Percentiles rank a stretch among this genome's conserved stretches.
Evolutionary conservation across 1,140 invertebrate genomes (phyloP).

Genomic region (Anthonomus grandis): DNA sequence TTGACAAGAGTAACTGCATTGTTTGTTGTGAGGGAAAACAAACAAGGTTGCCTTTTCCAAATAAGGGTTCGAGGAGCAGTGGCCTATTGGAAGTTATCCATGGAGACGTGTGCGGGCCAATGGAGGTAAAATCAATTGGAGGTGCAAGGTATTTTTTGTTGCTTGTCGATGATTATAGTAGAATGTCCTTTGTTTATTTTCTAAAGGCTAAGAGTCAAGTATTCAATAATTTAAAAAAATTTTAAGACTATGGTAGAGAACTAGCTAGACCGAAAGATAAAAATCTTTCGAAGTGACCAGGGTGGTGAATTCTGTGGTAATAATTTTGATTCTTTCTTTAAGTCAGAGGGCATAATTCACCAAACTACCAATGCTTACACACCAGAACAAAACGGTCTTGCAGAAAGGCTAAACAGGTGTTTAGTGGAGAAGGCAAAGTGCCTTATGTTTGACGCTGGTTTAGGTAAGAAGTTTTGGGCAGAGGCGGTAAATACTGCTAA

Average conservation of each 20-base stretch:
- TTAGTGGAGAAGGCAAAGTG: conserved; percentile 42
- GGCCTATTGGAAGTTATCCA: conserved; percentile 42
- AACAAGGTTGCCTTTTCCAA: conserved; percentile 24
- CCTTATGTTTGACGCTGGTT: conserved; percentile 39
- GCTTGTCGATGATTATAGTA: conserved; percentile 18
- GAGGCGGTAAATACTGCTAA: conserved; percentile 46
- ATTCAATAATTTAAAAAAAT: conserved; percentile 19
- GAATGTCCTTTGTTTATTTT: conserved; percentile 20
- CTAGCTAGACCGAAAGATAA: conserved; percentile 9
- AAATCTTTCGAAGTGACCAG: conserved; percentile 15
- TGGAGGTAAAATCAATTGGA: conserved; percentile 38
- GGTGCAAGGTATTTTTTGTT: conserved; percentile 44
- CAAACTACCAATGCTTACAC: conserved; percentile 13
- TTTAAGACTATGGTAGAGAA: conserved; percentile 28
- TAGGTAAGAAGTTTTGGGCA: conserved; percentile 45
- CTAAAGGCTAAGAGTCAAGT: conserved; percentile 15
- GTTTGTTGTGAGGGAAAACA: conserved; percentile 39
- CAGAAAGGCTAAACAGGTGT: conserved; percentile 7
- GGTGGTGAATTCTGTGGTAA: conserved; percentile 11
- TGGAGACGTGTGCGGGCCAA: conserved; percentile 38
- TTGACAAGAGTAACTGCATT: too few relatives aligned
- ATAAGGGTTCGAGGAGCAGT: conserved; percentile 13
- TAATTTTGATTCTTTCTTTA: conserved; percentile 15
- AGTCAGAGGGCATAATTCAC: conserved; percentile 17
- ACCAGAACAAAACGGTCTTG: conserved; percentile 11